Conservation (phyloP, 2,113 vertebrate species). For the Hiodon tergisus region DNA sequence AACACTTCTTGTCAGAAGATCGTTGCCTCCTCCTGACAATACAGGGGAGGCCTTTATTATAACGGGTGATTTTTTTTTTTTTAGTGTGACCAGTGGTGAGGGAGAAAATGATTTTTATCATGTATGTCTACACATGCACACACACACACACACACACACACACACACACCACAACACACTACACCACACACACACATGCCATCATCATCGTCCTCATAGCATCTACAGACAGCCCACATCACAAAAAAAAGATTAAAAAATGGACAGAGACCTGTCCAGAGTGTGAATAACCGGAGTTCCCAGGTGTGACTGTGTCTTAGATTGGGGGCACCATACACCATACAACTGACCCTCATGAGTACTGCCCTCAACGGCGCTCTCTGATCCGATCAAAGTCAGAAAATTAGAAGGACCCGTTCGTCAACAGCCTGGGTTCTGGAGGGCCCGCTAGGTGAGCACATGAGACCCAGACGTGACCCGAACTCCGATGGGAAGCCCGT, state of each 20-base stretch:
- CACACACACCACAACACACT: too few species aligned
- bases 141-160: neutral
- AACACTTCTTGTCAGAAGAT: too few species aligned
- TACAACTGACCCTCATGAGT: neutral
- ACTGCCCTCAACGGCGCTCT: neutral
- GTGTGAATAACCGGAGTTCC: neutral
- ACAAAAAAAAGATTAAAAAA: neutral
- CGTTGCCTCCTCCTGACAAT: too few species aligned
- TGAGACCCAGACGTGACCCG: neutral
- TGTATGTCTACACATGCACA: neutral
- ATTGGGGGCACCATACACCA: neutral
- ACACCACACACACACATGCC: too few species aligned
- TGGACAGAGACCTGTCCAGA: neutral
- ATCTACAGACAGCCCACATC: neutral
- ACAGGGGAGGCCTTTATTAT: neutral
- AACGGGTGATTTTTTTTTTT: too few species aligned
- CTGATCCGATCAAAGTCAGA: neutral
- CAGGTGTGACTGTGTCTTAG: neutral
- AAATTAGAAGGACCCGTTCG: neutral
- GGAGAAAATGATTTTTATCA: too few species aligned
- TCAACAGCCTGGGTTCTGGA: neutral
- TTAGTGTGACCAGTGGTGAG: too few species aligned
- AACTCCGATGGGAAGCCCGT: neutral
- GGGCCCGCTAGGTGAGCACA: neutral
- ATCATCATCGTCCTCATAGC: neutral